These are phyloP conservation scores for Pelusios castaneus DNA, from an alignment of 2,113 vertebrate genomes.

Conservation along the genomic window DNA sequence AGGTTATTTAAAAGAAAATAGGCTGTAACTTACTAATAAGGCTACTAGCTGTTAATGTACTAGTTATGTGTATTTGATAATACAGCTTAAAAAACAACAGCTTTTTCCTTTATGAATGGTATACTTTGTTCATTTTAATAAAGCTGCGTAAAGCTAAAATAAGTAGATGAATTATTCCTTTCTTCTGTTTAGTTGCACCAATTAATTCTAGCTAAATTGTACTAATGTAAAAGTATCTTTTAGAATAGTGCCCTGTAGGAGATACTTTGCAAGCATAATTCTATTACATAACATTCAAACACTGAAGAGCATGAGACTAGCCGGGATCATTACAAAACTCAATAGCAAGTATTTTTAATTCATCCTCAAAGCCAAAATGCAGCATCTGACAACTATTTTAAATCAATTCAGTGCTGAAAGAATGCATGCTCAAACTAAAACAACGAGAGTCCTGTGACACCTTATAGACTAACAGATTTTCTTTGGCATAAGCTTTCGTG, in stretches of 20 bases:
- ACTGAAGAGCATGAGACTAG: not conserved
- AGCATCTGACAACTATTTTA: not conserved
- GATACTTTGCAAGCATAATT: not conserved
- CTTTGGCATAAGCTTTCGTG: too few relatives aligned
- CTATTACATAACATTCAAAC: fast-evolving
- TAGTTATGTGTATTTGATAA: not conserved
- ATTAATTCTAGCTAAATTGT: not conserved
- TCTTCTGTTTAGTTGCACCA: not conserved
- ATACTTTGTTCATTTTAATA: not conserved
- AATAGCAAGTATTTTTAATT: not conserved
- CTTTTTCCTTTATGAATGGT: not conserved
- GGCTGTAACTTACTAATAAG: not conserved
- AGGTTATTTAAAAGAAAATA: not conserved
- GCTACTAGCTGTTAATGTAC: not conserved
- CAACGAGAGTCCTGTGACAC: too few relatives aligned
- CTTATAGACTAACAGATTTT: too few relatives aligned
- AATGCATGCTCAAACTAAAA: not conserved
- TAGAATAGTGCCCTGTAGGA: not conserved
- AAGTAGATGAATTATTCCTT: not conserved
- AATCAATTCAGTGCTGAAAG: not conserved
- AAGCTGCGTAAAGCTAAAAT: not conserved
- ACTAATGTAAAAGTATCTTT: not conserved
- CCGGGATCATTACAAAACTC: not conserved
- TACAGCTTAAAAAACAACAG: not conserved
- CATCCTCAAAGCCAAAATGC: not conserved